Evolutionary conservation across 2,113 vertebrate genomes (phyloP).

Genomic region (Malurus alboscapulatus): DNA sequence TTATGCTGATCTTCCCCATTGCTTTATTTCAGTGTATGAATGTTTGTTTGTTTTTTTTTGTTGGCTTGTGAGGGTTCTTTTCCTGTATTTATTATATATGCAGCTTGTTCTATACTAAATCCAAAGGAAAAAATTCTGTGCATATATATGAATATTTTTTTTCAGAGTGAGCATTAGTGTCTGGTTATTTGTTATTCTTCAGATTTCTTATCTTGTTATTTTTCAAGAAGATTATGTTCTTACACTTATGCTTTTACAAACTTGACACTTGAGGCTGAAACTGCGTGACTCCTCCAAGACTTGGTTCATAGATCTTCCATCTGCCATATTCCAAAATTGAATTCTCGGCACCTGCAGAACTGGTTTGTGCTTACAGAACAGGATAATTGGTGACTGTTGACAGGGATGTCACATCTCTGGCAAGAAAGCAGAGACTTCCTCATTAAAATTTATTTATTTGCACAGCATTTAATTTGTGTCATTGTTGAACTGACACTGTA

Average conservation of each 20-base stretch:
- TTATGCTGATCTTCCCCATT: background rate
- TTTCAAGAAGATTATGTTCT: background rate
- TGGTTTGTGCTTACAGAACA: background rate
- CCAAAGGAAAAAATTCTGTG: background rate
- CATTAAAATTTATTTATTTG: background rate
- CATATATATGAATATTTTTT: background rate
- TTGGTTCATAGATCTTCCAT: background rate
- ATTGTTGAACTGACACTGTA: background rate
- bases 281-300: background rate
- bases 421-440: background rate
- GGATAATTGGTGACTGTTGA: background rate
- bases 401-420: background rate
- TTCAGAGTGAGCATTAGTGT: background rate
- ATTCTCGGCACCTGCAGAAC: background rate
- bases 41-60: background rate
- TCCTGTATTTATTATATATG: background rate
- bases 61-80: background rate
- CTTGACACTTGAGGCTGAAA: background rate
- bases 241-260: background rate
- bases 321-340: background rate
- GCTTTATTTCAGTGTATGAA: background rate
- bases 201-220: background rate
- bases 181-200: background rate
- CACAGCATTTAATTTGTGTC: accelerated
- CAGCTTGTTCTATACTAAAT: background rate